Evolutionary conservation across 1,140 invertebrate species (phyloP), one percentile per base, ranked within the genome.

Genomic region (Rhyacophila brunnea): DNA sequence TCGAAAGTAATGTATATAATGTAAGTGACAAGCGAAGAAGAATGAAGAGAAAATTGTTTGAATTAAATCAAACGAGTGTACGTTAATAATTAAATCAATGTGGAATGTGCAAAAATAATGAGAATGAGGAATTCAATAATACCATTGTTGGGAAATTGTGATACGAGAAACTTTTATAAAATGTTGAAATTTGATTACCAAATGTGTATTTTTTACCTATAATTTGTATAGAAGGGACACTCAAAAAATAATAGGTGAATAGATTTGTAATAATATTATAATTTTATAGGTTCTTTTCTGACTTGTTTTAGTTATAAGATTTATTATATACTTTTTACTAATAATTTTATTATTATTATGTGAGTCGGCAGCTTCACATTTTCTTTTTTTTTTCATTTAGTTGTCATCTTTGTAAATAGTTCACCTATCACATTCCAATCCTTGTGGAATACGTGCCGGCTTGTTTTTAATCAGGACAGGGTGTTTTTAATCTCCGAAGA

Each of bases 181-280:
- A 59, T 53, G 57, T 59, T 59, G 42, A 45, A 59, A 52, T 59
- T 53, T 52, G 38, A 58, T 58, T 58, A 58, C 45, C 54, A 57
- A 47, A 48, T 57, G 19, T 48, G 45, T 38, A 36, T 57, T 58
- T 48, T 57, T 28, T 28, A 28, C 23, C 23, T 28, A 28, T 28
- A 28, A 28, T 28, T 28, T 28, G 23, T 28, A 28, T 9, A 28
- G 23, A 28, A 28, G 23, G 23, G 23, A 28, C 23, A 28, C 23
- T 28, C 23, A 28, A 28, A 28, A 28, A 28, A 28, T 28, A 28
- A 28, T 28, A 28, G 23, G 23, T 28, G 23, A 28, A 28, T 28
- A 53, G 32, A 20, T 53, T 53, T 53, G 38, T 53, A 53, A 20
- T 44, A 53, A 43, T 43, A 23, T 6, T 53, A 28, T 28, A 42